Percentiles rank a stretch among this genome's conserved stretches.
These are phyloP conservation scores for Drosophila ochracea DNA, from an alignment of 2,888 invertebrate genomes.

Conservation along the genomic window DNA sequence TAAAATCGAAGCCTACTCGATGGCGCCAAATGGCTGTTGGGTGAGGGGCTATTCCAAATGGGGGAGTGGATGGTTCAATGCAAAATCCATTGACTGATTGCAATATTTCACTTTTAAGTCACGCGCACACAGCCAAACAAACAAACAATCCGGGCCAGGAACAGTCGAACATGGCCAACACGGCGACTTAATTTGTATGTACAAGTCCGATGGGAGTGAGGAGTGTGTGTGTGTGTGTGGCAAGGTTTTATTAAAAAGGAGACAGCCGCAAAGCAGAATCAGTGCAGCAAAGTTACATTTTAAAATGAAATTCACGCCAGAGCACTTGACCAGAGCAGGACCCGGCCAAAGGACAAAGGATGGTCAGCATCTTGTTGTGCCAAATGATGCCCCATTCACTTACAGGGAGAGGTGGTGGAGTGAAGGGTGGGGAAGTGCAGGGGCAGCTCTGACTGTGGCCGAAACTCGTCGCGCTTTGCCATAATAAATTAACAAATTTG, in stretches of 20 bases:
- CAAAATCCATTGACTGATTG: slow-evolving; percentile 80
- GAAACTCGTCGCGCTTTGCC: slow-evolving; percentile 57
- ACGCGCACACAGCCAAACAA: slow-evolving; percentile 36
- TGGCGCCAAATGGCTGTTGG: slow-evolving; percentile 32
- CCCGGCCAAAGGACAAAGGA: slow-evolving; percentile 27
- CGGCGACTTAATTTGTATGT: slow-evolving; percentile 79
- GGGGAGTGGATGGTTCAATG: slow-evolving; percentile 18
- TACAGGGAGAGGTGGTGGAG: background rate
- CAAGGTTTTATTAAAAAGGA: slow-evolving; percentile 75
- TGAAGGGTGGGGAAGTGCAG: background rate
- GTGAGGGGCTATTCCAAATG: background rate
- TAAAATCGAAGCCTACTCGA: slow-evolving; percentile 76
- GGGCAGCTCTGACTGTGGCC: slow-evolving; percentile 25
- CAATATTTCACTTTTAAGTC: slow-evolving; percentile 79
- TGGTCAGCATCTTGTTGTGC: slow-evolving; percentile 56
- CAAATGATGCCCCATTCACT: slow-evolving; percentile 59
- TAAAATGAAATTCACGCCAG: slow-evolving; percentile 66
- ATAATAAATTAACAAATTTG: slow-evolving; percentile 82
- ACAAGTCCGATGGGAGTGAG: slow-evolving; percentile 24
- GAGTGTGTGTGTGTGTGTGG: background rate
- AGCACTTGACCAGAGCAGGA: slow-evolving; percentile 64
- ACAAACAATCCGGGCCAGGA: slow-evolving; percentile 45
- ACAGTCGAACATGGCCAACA: slow-evolving; percentile 51
- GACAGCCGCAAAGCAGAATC: slow-evolving; percentile 59
- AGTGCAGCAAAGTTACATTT: slow-evolving; percentile 72